These are phyloP conservation scores for Camelus dromedarius DNA, from an alignment of 2,113 vertebrate species.

Conservation along the genomic window DNA sequence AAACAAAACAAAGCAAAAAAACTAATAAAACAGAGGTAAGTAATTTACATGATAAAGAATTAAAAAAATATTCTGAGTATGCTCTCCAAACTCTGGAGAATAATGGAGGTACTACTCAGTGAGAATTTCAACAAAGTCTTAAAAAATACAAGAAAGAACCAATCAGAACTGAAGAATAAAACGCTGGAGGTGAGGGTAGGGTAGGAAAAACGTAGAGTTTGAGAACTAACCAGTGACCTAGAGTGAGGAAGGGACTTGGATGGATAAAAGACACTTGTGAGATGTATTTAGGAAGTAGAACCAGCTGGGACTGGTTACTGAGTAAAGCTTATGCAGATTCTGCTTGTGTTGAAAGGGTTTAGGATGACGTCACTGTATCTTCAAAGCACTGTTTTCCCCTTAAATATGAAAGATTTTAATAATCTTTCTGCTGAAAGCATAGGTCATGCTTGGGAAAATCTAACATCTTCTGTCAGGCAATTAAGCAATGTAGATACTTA, in stretches of 20 bases:
- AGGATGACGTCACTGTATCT: not conserved
- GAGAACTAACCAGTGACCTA: not conserved
- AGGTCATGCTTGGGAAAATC: constrained; percentile 42
- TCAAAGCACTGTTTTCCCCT: not conserved
- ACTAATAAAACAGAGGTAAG: not conserved
- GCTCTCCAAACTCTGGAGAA: accelerated
- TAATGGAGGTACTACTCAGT: not conserved
- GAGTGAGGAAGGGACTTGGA: accelerated
- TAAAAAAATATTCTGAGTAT: not conserved
- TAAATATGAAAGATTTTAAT: constrained; percentile 49
- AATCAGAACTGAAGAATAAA: not conserved
- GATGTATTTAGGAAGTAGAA: not conserved
- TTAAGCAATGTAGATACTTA: constrained; percentile 34
- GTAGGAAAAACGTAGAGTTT: not conserved
- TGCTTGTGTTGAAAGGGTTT: not conserved
- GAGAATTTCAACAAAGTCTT: not conserved
- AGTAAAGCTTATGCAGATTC: not conserved
- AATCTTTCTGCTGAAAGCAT: constrained; percentile 24
- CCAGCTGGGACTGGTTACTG: not conserved
- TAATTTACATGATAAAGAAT: not conserved
- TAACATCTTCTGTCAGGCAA: constrained; percentile 52
- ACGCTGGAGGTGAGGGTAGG: accelerated
- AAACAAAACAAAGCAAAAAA: no score
- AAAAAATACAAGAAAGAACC: not conserved
- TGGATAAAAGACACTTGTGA: not conserved